Evolutionary conservation across 2,888 invertebrate species (phyloP).

Genomic region (Andrena hattorfiana): DNA sequence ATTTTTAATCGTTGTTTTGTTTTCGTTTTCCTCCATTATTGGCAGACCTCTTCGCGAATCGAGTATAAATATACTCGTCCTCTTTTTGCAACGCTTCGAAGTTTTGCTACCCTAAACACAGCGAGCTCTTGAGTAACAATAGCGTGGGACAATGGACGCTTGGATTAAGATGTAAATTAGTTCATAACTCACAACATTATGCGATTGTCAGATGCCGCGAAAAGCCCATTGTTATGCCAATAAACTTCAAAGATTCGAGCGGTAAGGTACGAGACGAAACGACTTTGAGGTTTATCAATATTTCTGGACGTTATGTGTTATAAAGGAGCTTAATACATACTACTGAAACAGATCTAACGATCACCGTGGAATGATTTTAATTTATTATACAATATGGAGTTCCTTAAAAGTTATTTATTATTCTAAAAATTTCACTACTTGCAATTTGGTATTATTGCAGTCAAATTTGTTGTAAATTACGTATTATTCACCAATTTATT

Average conservation of each 20-base stretch:
- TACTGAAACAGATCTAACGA: too few species aligned
- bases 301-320: not conserved
- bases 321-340: too few species aligned
- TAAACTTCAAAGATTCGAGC: conserved; percentile 65
- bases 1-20: not conserved
- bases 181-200: conserved; percentile 77
- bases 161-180: conserved; percentile 80
- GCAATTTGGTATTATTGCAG: too few species aligned
- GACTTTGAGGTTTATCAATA: conserved; percentile 36
- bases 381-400: too few species aligned
- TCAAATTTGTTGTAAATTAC: too few species aligned
- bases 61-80: not conserved
- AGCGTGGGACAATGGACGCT: conserved; percentile 76
- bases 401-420: too few species aligned
- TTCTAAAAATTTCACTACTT: too few species aligned
- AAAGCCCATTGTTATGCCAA: conserved; percentile 70
- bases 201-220: conserved; percentile 64
- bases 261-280: conserved; percentile 30
- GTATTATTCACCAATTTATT: too few species aligned
- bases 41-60: too few species aligned
- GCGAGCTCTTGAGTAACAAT: conserved; percentile 73
- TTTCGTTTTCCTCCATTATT: not conserved
- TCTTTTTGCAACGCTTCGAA: conserved; percentile 49
- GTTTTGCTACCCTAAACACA: conserved; percentile 55
- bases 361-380: too few species aligned